A percentile compares a stretch with the other conserved stretches of the same genome.
These are phyloP conservation scores for Sprattus sprattus DNA, from an alignment of 2,113 vertebrate genomes.

Conservation along the genomic window DNA sequence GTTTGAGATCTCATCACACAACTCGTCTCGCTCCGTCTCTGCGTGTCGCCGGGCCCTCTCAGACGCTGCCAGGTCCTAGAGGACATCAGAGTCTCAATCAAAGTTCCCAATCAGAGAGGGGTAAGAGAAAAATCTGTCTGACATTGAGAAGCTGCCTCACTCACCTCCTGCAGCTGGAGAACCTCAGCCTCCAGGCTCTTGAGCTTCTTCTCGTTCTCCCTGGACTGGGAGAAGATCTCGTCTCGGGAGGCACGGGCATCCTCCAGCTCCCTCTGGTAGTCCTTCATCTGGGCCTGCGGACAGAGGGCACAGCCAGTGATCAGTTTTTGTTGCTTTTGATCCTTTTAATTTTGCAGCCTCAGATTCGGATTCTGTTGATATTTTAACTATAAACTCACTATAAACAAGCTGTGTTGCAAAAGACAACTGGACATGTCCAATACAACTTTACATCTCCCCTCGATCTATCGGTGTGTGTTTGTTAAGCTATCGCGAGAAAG, in stretches of 20 bases:
- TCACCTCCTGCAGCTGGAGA: slow-evolving; percentile 93
- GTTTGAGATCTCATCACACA: slow-evolving; percentile 93
- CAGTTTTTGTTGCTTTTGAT: background rate
- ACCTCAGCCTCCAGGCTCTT: slow-evolving; percentile 94
- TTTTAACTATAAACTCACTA: no score
- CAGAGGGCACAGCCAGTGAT: background rate
- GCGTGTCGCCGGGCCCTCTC: slow-evolving; percentile 90
- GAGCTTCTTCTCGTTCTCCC: slow-evolving; percentile 96
- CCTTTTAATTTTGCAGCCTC: background rate
- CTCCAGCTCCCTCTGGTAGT: slow-evolving; percentile 93
- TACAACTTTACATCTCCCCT: no score
- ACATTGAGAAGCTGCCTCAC: background rate
- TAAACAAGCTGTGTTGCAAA: no score
- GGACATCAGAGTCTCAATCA: background rate
- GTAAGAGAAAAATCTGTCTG: background rate
- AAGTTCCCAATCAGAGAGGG: background rate
- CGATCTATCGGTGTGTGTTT: no score
- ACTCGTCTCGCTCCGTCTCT: slow-evolving; percentile 90
- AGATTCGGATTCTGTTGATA: background rate
- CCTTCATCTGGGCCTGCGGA: slow-evolving; percentile 91
- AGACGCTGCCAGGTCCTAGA: slow-evolving; percentile 85
- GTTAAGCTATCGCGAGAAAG: no score
- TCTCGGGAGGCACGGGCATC: slow-evolving; percentile 92
- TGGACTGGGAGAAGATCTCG: slow-evolving; percentile 94
- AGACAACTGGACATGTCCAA: no score